Evolutionary conservation across 1,140 invertebrate species (phyloP), one percentile per base, ranked within the genome.

Genomic region (Drosophila sucinea): DNA sequence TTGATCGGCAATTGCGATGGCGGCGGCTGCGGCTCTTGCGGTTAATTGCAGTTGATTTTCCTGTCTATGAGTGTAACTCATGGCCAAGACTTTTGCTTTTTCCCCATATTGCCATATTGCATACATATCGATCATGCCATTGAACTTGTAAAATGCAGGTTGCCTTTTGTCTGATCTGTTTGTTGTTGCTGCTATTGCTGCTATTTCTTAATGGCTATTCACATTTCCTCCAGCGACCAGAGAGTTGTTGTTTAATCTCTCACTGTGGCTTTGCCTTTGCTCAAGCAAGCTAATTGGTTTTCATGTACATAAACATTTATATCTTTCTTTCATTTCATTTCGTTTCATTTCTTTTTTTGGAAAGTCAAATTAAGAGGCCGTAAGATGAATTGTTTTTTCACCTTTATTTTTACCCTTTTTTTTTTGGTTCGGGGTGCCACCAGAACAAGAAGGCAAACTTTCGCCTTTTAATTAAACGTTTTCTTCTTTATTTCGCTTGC

Each of bases 41-140:
- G 83, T 86, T 86, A 86, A 86, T 86, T 86, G 82, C 79, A 86
- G 82, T 86, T 82, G 82, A 86, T 87, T 86, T 86, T 86, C 82
- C 82, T 87, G 82, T 77, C 79, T 70, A 62, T 58, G 33, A 33
- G 51, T 47, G 51, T 66, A 61, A 66, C 60, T 10, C 8, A 38
- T 62, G 63, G 61, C 66, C 81, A 75, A 87, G 62, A 87, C 83
- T 87, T 87, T 87, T 86, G 79, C 83, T 71, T 65, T 47, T 72
- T 63, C 71, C 71, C 44, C 78, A 80, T 79, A 66, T 77, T 67
- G 73, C 70, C 72, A 64, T 4, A 35, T 33, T 58, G 41, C 30
- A 32, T 35, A 60, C 70, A 61, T 33, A 58, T 60, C 41, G 67
- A 57, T 58, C 44, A 61, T 83, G 80, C 80, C 76, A 79, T 83